Base-by-base conservation (phyloP, 2,888 invertebrate genomes). In the Sesamia inferens region DNA sequence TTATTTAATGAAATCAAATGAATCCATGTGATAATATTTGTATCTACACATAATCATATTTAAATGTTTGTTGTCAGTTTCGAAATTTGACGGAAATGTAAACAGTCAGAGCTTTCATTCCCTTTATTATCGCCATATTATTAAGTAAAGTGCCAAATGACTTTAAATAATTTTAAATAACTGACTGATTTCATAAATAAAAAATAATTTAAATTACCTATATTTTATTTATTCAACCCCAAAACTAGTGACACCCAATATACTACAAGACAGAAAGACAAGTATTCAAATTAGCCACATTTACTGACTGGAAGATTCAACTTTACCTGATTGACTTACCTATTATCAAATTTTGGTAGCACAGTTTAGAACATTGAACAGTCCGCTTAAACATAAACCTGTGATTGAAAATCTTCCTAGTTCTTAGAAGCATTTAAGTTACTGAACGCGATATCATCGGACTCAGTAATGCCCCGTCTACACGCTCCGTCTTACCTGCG, bases 111-210 rank as follows among this genome's bases (percentile, higher is more conserved):
- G 89, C 88, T 88, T 72, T 68, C 74, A 70, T 89, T 89, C 84
- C 72, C 79, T 82, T 81, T 86, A 79, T 83, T 85, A 88, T 78
- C 87, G 96, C 96, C 96, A 96, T 96, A 95, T 92, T 93, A 92
- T 90, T 91, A 94, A 93, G 94, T 94, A 93, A 95, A 93, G 96
- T 96, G 96, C 96, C 96, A 96, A 96, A 96, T 94, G 95, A 92
- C 90, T 94, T 91, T 79, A 83, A 87, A 93, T 93, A 93, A 93
- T 93, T 94, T 92, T 93, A 94, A 94, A 93, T 93, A 94, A 95
- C 94, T 92, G 95, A 95, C 93, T 94, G 93, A 94, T 93, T 86
- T 83, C 86, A 89, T 88, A 84, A 92, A 90, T 90, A 91, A 92
- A 92, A 88, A 84, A 87, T 89, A 90, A 88, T 85, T 85, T 85